phyloP scores from a whole-genome alignment of 1,140 invertebrate genomes.

The Trypoxylus dichotomus region DNA sequence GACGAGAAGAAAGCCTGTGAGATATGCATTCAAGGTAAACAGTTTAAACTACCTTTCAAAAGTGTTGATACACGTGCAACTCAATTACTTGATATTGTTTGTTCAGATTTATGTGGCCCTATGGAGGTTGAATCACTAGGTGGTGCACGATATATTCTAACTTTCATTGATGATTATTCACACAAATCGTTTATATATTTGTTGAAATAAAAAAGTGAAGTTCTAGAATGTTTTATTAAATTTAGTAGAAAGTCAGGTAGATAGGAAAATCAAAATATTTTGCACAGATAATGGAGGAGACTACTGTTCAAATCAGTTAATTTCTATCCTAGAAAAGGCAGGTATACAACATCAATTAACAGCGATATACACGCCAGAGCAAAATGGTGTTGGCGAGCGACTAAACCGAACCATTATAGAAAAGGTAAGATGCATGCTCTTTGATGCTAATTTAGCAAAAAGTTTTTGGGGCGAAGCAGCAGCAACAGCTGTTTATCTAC shows the following conservation, averaged over 20 bases:
- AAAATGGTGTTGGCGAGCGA: constrained; percentile 52
- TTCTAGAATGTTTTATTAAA: constrained; percentile 16
- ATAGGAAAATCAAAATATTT: too few relatives aligned
- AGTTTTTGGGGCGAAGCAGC: too few relatives aligned
- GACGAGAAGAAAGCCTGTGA: too few relatives aligned
- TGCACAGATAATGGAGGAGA: constrained; percentile 16
- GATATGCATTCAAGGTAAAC: too few relatives aligned
- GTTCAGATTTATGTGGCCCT: too few relatives aligned
- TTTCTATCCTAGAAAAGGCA: constrained; percentile 32
- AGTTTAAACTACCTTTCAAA: too few relatives aligned
- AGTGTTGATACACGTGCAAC: too few relatives aligned
- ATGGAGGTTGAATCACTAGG: too few relatives aligned
- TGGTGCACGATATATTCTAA: not conserved
- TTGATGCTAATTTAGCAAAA: too few relatives aligned
- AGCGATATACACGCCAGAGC: constrained; percentile 49
- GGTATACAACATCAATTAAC: constrained; percentile 40
- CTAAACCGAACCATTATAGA: constrained; percentile 48
- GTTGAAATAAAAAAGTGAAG: constrained; percentile 20
- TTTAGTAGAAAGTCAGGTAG: not conserved
- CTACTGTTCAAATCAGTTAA: constrained; percentile 42
- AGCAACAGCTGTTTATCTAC: too few relatives aligned
- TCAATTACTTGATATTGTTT: too few relatives aligned
- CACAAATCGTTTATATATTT: not conserved
- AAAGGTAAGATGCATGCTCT: constrained; percentile 35
- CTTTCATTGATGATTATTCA: constrained; percentile 15